Evolutionary conservation across 1,140 invertebrate genomes (phyloP).

Genomic region (Drosophila nannoptera): DNA sequence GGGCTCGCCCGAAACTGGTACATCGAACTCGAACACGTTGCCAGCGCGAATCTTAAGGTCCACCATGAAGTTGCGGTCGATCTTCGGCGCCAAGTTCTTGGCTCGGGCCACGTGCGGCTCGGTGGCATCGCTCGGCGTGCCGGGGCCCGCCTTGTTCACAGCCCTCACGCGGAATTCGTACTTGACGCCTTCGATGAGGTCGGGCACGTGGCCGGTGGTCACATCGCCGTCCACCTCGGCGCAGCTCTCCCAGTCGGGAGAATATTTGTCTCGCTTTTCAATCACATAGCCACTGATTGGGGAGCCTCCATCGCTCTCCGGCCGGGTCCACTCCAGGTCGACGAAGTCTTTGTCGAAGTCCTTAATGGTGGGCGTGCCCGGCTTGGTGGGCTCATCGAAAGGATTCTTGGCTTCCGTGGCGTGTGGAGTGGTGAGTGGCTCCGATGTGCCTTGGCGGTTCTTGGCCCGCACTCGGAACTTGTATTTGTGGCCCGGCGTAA

Average conservation of each 20-base stretch:
- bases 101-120: constrained; percentile 93
- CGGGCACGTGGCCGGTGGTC: constrained; percentile 89
- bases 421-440: constrained; percentile 92
- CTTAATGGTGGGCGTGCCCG: constrained; percentile 91
- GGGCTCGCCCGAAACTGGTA: constrained; percentile 96
- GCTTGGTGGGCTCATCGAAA: constrained; percentile 92
- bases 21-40: constrained; percentile 94
- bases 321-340: constrained; percentile 95
- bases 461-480: constrained; percentile 97
- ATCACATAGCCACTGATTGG: constrained; percentile 96
- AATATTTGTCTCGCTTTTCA: constrained; percentile 96
- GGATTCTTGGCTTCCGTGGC: constrained; percentile 99
- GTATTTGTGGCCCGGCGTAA: constrained; percentile 95
- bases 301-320: constrained; percentile 91
- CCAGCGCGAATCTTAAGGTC: constrained; percentile 96
- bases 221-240: constrained; percentile 90
- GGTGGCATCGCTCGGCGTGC: constrained; percentile 93
- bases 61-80: constrained; percentile 94
- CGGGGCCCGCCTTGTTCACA: constrained; percentile 95
- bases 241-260: constrained; percentile 92
- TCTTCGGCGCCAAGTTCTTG: constrained; percentile 94
- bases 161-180: constrained; percentile 97
- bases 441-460: constrained; percentile 97
- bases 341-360: constrained; percentile 97
- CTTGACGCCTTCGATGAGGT: constrained; percentile 93